Evolutionary conservation across 2,888 invertebrate genomes (phyloP).

Genomic region (Drosophila ochracea): DNA sequence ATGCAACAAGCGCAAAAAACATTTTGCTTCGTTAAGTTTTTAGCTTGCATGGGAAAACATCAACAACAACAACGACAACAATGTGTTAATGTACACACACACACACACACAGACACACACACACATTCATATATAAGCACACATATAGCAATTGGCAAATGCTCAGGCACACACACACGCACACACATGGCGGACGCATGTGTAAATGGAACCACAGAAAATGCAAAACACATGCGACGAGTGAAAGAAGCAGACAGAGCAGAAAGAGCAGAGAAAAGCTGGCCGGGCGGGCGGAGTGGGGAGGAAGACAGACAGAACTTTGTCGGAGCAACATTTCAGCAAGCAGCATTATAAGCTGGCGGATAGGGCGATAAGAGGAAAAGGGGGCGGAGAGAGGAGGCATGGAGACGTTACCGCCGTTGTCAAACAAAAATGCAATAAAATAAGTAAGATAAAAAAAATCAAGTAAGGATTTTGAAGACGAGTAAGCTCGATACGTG

Average conservation of each 20-base stretch:
- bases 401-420: slow-evolving; percentile 31
- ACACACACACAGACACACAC: slow-evolving; percentile 48
- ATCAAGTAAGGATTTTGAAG: no score
- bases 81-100: slow-evolving; percentile 69
- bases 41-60: slow-evolving; percentile 62
- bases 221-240: slow-evolving; percentile 72
- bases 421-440: slow-evolving; percentile 60
- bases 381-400: neutral
- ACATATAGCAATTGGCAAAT: slow-evolving; percentile 52
- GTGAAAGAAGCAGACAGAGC: slow-evolving; percentile 11
- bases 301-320: slow-evolving; percentile 30
- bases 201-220: slow-evolving; percentile 44
- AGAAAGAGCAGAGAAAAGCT: neutral
- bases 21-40: slow-evolving; percentile 80
- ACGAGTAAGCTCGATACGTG: neutral
- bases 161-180: slow-evolving; percentile 13
- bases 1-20: slow-evolving; percentile 69
- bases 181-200: slow-evolving; percentile 18
- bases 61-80: slow-evolving; percentile 48
- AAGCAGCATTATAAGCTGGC: slow-evolving; percentile 13
- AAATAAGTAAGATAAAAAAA: slow-evolving; percentile 47
- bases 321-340: slow-evolving; percentile 47
- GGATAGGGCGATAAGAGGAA: neutral
- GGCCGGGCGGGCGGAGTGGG: neutral
- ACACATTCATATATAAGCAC: slow-evolving; percentile 12